Percentiles rank a stretch among this genome's conserved stretches.
These are phyloP conservation scores for Ormyrus rosae DNA, from an alignment of 2,888 invertebrate species.

Conservation along the genomic window DNA sequence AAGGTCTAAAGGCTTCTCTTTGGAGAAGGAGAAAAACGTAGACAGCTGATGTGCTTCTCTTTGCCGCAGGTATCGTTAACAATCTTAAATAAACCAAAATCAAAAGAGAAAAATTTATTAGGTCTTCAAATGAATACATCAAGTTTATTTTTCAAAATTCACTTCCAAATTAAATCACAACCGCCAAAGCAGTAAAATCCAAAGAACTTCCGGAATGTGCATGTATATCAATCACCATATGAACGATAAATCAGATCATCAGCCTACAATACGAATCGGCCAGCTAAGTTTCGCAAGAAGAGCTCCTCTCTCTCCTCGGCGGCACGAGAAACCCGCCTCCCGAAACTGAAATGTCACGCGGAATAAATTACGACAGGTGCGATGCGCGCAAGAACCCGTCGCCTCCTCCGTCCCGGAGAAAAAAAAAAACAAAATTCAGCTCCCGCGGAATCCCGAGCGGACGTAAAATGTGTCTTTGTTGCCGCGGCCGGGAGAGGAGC, in stretches of 20 bases:
- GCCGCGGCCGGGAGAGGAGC: constrained; percentile 48
- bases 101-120: too few species aligned
- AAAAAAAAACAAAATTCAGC: constrained; percentile 1
- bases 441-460: constrained; percentile 2
- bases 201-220: too few species aligned
- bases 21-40: constrained; percentile 38
- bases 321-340: constrained; percentile 3
- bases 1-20: constrained; percentile 31
- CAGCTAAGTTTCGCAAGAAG: constrained; percentile 2
- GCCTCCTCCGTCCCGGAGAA: not conserved
- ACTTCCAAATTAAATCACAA: too few species aligned
- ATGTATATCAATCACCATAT: too few species aligned
- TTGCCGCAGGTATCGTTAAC: too few species aligned
- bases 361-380: constrained; percentile 58
- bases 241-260: too few species aligned
- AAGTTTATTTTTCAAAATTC: too few species aligned
- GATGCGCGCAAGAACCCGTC: constrained; percentile 30
- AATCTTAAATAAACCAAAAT: too few species aligned
- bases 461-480: constrained; percentile 73
- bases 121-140: too few species aligned
- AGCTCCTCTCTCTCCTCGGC: too few species aligned
- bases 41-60: not conserved
- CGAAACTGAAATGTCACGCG: constrained; percentile 54
- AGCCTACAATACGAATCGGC: too few species aligned
- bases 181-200: too few species aligned